These are phyloP conservation scores for Chlorocebus sabaeus DNA, from an alignment of 2,113 vertebrate species.

Conservation along the genomic window DNA sequence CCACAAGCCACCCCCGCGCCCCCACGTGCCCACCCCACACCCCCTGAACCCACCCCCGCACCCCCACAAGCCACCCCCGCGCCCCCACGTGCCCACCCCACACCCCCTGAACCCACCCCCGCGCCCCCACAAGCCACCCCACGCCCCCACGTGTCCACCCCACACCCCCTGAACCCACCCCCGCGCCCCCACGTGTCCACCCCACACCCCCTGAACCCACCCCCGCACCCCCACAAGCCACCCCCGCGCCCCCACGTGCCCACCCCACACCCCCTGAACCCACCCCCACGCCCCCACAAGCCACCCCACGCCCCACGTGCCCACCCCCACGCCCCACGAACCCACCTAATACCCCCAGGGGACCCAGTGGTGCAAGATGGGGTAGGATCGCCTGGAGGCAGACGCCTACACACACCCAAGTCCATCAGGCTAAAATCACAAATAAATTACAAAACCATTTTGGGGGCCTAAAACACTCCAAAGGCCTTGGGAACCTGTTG, in stretches of 20 bases:
- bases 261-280: no score
- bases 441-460: background rate
- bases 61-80: no score
- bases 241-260: no score
- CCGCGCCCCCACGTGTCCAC: no score
- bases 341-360: background rate
- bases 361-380: background rate
- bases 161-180: background rate
- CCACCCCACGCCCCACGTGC: no score
- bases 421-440: background rate
- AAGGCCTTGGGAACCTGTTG: background rate
- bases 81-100: no score
- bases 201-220: background rate
- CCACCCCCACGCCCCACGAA: background rate
- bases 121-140: no score
- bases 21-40: rapidly evolving
- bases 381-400: background rate
- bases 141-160: background rate
- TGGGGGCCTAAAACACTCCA: background rate
- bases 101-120: no score
- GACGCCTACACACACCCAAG: no score
- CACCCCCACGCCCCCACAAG: no score
- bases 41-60: no score
- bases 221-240: no score
- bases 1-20: rapidly evolving